A percentile compares a stretch with the other conserved stretches of the same genome.
phyloP scores from a whole-genome alignment of 2,797 vertebrate genomes.

The Serranus cabrilla region DNA sequence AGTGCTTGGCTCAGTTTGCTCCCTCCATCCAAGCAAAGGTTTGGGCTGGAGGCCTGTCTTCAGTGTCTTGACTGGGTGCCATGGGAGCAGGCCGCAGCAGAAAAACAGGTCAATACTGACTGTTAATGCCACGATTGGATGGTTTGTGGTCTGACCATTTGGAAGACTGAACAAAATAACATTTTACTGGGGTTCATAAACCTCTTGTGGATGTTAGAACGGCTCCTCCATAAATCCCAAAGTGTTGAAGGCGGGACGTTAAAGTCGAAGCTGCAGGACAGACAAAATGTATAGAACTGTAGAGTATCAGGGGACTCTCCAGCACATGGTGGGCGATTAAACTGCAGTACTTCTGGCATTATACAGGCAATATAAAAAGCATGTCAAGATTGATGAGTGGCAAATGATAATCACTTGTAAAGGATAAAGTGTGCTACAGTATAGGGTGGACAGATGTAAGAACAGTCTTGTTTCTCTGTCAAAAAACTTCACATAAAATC shows the following conservation, averaged over 20 bases:
- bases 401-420: constrained; percentile 51
- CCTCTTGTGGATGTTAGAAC: constrained; percentile 79
- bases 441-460: not conserved
- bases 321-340: constrained; percentile 33
- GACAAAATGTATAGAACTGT: constrained; percentile 56
- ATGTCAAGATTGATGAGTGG: constrained; percentile 47
- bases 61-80: constrained; percentile 78
- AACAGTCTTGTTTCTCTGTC: constrained; percentile 19
- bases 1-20: constrained; percentile 63
- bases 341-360: constrained; percentile 35
- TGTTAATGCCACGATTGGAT: constrained; percentile 82
- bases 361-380: constrained; percentile 50
- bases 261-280: constrained; percentile 68
- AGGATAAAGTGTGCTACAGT: constrained; percentile 13
- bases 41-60: constrained; percentile 75
- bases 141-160: constrained; percentile 84
- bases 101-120: constrained; percentile 84
- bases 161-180: constrained; percentile 81
- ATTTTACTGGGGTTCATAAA: constrained; percentile 87
- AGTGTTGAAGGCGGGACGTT: constrained; percentile 81
- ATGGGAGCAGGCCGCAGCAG: constrained; percentile 75
- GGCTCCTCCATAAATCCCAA: constrained; percentile 79
- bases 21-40: constrained; percentile 68
- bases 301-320: constrained; percentile 33
- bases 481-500: constrained; percentile 25